Base-by-base conservation (phyloP, 2,888 invertebrate genomes). In the Parnassius apollo region DNA sequence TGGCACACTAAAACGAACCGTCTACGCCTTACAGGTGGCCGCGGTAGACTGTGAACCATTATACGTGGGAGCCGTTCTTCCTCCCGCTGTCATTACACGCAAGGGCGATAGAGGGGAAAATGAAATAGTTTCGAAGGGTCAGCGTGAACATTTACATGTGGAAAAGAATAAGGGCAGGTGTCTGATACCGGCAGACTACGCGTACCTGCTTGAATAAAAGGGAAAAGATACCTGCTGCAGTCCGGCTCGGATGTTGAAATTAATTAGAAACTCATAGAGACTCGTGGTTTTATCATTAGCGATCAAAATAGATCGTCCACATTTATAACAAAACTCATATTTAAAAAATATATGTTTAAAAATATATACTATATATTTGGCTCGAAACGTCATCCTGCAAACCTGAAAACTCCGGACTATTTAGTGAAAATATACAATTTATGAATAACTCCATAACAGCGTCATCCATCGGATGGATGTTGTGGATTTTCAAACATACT, bases 21-120 rank as follows among this genome's bases (percentile, higher is more conserved):
- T 84, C 82, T 84, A 78, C 70, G 75, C 81, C 78, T 78, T 82
- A 85, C 88, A 87, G 86, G 83, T 85, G 88, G 85, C 79, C 83
- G 81, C 80, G 78, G 81, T 78, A 81, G 75, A 87, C 85, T 85
- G 83, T 75, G 77, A 75, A 52, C 64, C 64, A 64, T 13, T 53
- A n/a, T 54, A 57, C 42, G 42, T 13, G 69, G 67, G 68, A 68
- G 66, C 66, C 51, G 56, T 67, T 68, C 75, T 74, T 72, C 56
- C 80, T 78, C 72, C 72, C 74, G 72, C 77, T 46, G 65, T 54
- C 55, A 42, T 68, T 70, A 48, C 62, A 61, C 65, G 63, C 66
- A 65, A 67, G 66, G 77, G 68, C 76, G 70, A 71, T 71, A 65
- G 77, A 83, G 86, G 86, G 85, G 85, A 74, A 77, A 72, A 61